Base-by-base conservation (phyloP, 1,140 invertebrate genomes). In the Zaprionus inermis region DNA sequence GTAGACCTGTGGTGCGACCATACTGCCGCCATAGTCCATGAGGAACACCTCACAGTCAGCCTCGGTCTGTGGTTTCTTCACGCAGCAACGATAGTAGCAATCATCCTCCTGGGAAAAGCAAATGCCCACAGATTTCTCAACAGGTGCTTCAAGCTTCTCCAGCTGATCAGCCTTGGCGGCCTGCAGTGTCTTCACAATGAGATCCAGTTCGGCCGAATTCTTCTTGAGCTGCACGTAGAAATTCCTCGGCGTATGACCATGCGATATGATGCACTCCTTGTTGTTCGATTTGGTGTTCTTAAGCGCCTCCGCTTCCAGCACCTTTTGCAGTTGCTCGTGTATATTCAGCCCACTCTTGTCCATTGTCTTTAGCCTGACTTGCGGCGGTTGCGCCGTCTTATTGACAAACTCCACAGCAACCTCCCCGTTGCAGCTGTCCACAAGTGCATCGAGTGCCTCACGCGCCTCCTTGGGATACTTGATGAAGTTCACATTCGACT, bases 11-110 rank as follows among this genome's bases (percentile, higher is more conserved):
- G 92, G 93, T 0, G 93, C 93, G 3, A 93, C 92, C 12, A 95
- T 93, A 0, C 94, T 94, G 90, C 96, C 96, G 20, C 96, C 96
- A 82, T 96, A 96, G 92, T 96, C 96, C 86, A 96, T 94, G 77
- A 95, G 95, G 9, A 95, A 90, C 1, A 96, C 94, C 92, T 95
- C 94, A 2, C 92, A 94, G 18, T 93, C 94, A 22, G 60, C 34
- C 24, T 93, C 93, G 4, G 94, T 94, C 9, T 93, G 93, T 38
- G 94, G 92, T 1, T 93, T 93, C 34, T 95, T 92, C 18, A 96
- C 93, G 76, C 94, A 93, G 0, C 94, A 95, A 64, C 96, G 93
- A 83, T 96, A 96, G 94, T 95, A 96, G 12, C 92, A 93, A n/a
- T 93, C 93, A 86, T 96, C 95, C 79, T 96, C 95, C 0, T 94